Conservation (phyloP, 2,797 vertebrate species). For the Liparis tanakae region DNA sequence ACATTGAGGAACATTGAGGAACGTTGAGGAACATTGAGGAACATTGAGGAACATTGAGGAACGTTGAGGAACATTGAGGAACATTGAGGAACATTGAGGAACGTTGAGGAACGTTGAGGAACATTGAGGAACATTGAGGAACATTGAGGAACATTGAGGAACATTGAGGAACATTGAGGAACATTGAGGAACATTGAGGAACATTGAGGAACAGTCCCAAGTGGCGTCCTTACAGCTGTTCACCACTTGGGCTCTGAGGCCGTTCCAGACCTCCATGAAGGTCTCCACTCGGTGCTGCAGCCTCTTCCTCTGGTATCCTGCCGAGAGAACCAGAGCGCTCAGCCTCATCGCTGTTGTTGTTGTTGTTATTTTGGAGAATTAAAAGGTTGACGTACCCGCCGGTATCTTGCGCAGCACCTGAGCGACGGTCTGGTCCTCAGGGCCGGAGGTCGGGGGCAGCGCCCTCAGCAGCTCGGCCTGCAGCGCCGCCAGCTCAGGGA, state of each 20-base stretch:
- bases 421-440: slow-evolving; percentile 43
- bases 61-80: no score
- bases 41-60: neutral
- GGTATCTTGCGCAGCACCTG: slow-evolving; percentile 73
- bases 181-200: no score
- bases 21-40: no score
- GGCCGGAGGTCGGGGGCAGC: slow-evolving; percentile 49
- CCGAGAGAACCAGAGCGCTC: neutral
- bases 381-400: slow-evolving; percentile 57
- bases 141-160: no score
- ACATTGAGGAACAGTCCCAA: neutral
- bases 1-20: neutral
- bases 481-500: slow-evolving; percentile 77
- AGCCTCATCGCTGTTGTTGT: neutral
- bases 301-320: slow-evolving; percentile 74
- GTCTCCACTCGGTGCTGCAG: slow-evolving; percentile 64
- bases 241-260: slow-evolving; percentile 74
- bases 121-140: neutral
- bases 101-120: no score
- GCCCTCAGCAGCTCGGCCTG: slow-evolving; percentile 76
- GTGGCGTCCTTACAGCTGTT: slow-evolving; percentile 70
- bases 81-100: neutral
- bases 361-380: neutral
- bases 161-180: no score
- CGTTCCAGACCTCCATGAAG: slow-evolving; percentile 81